Conservation (phyloP, 2,888 invertebrate genomes). For the Brachypalpus laphriformis region DNA sequence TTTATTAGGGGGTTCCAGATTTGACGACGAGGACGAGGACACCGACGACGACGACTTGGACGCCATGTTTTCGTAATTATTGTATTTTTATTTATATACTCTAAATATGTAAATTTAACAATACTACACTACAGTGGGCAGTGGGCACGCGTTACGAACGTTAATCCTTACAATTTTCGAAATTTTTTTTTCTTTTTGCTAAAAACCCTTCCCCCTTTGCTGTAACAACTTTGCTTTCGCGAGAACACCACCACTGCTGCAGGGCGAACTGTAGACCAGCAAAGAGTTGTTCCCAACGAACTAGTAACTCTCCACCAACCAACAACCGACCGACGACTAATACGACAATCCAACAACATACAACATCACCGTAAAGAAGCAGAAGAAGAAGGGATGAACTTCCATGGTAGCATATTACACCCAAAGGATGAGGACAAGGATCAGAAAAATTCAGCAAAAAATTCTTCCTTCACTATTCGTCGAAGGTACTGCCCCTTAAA, state of each 20-base stretch:
- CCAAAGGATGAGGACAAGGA: slow-evolving; percentile 60
- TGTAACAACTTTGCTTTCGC: slow-evolving; percentile 65
- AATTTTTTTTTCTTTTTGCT: slow-evolving; percentile 2
- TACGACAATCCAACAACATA: slow-evolving; percentile 59
- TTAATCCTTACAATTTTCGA: slow-evolving; percentile 34
- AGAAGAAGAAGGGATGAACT: slow-evolving; percentile 68
- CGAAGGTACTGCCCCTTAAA: background rate
- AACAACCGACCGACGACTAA: slow-evolving; percentile 72
- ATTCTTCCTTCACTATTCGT: background rate
- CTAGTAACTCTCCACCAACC: slow-evolving; percentile 70
- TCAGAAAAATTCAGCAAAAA: slow-evolving; percentile 35
- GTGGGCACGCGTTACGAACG: slow-evolving; percentile 39
- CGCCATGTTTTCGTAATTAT: slow-evolving; percentile 69
- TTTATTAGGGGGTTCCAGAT: slow-evolving; percentile 50
- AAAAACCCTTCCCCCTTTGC: slow-evolving; percentile 39
- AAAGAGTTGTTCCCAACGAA: slow-evolving; percentile 69
- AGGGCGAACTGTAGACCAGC: slow-evolving; percentile 65
- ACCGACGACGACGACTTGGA: slow-evolving; percentile 71
- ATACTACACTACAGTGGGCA: slow-evolving; percentile 56
- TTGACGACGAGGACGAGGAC: slow-evolving; percentile 66
- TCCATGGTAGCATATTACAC: slow-evolving; percentile 47
- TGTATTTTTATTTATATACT: slow-evolving; percentile 37
- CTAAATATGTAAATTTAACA: slow-evolving; percentile 33
- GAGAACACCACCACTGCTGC: slow-evolving; percentile 67
- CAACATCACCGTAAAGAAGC: slow-evolving; percentile 58